A percentile compares a stretch with the other conserved stretches of the same genome.
phyloP scores from a whole-genome alignment of 2,113 vertebrate genomes.

The Elephas maximus region DNA sequence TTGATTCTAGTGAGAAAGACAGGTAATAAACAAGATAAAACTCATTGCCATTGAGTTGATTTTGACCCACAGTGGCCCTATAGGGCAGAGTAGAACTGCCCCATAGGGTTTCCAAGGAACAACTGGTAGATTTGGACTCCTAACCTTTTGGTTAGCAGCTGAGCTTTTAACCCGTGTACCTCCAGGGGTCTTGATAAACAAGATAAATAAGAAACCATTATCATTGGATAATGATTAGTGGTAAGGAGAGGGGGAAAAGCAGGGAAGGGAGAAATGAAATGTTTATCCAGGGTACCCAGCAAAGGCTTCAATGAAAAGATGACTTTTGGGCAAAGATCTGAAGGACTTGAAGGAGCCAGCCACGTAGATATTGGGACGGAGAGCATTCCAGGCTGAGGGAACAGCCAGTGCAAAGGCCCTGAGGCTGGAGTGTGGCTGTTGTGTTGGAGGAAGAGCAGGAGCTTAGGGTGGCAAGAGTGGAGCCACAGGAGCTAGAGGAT shows the following conservation, averaged over 20 bases:
- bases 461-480: neutral
- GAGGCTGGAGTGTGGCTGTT: neutral
- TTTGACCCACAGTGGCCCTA: too few relatives aligned
- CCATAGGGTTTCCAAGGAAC: too few relatives aligned
- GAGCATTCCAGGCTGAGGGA: neutral
- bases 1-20: neutral
- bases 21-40: neutral
- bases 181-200: too few relatives aligned
- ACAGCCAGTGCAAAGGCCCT: neutral
- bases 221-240: neutral
- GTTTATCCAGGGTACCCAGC: neutral
- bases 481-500: neutral
- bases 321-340: neutral
- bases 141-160: too few relatives aligned
- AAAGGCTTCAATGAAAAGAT: neutral
- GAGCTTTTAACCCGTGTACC: too few relatives aligned
- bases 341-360: neutral
- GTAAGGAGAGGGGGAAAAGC: neutral
- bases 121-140: too few relatives aligned
- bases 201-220: neutral
- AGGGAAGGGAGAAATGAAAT: neutral
- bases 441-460: neutral
- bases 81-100: too few relatives aligned
- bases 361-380: fast-evolving
- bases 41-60: too few relatives aligned